Conservation (phyloP, 1,140 invertebrate species). For the Scaptomyza graminum region DNA sequence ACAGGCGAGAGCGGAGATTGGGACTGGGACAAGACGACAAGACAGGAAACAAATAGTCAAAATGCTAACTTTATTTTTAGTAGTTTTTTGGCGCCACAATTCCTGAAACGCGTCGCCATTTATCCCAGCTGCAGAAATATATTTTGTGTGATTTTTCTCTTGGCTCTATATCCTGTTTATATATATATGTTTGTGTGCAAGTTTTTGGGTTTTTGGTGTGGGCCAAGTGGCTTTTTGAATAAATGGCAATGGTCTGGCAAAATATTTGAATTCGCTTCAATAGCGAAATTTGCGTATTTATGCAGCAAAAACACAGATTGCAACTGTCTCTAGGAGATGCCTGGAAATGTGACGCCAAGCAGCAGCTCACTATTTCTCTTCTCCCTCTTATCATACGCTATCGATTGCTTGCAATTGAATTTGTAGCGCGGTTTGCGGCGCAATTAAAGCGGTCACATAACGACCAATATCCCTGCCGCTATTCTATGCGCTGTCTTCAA, state of each 20-base stretch:
- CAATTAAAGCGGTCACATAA: slow-evolving; percentile 70
- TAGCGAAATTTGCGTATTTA: slow-evolving; percentile 74
- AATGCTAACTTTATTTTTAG: slow-evolving; percentile 82
- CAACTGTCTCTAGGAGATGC: slow-evolving; percentile 31
- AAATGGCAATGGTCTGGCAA: slow-evolving; percentile 68
- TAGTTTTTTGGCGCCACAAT: slow-evolving; percentile 75
- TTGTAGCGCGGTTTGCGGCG: slow-evolving; percentile 56
- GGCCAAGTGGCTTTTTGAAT: slow-evolving; percentile 22
- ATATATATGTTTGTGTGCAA: slow-evolving; percentile 8
- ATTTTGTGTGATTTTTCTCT: slow-evolving; percentile 49
- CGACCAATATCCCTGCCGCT: slow-evolving; percentile 6
- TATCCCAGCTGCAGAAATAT: slow-evolving; percentile 33
- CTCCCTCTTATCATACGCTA: background rate
- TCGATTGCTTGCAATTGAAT: slow-evolving; percentile 60
- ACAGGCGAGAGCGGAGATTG: background rate
- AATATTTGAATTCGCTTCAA: slow-evolving; percentile 59
- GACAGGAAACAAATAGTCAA: slow-evolving; percentile 77
- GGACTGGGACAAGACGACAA: slow-evolving; percentile 59
- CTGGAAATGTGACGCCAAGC: background rate
- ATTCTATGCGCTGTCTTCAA: slow-evolving; percentile 66
- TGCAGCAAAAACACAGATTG: slow-evolving; percentile 67
- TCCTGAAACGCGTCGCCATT: slow-evolving; percentile 52
- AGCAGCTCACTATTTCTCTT: background rate
- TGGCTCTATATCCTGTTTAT: slow-evolving; percentile 29
- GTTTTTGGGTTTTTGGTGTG: slow-evolving; percentile 3